phyloP scores from a whole-genome alignment of 2,888 invertebrate species.

The Trissolcus brochymenae region DNA sequence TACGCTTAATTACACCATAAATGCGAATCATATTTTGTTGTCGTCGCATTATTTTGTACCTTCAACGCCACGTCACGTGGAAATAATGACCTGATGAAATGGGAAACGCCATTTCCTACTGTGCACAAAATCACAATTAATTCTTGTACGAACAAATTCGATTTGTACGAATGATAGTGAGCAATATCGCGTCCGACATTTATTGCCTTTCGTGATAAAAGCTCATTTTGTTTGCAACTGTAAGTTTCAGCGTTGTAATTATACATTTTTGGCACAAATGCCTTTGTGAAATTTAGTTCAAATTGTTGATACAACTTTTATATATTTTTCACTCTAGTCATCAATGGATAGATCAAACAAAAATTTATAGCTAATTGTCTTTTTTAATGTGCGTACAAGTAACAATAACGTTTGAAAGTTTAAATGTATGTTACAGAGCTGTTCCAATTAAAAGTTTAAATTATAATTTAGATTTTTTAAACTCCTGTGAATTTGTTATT shows the following conservation, averaged over 20 bases:
- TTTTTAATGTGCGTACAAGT: too few species aligned
- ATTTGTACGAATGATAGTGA: not conserved
- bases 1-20: conserved; percentile 52
- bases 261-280: not conserved
- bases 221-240: conserved; percentile 1
- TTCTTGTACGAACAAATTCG: conserved; percentile 11
- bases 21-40: conserved; percentile 46
- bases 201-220: conserved; percentile 9
- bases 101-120: not conserved
- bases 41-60: conserved; percentile 28
- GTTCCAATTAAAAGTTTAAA: too few species aligned
- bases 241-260: not conserved
- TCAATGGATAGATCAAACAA: too few species aligned
- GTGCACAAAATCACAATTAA: conserved; percentile 8
- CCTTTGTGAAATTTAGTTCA: too few species aligned
- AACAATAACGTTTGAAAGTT: too few species aligned
- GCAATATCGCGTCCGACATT: not conserved
- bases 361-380: too few species aligned
- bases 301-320: too few species aligned
- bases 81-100: conserved; percentile 18
- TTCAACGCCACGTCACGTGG: conserved; percentile 17
- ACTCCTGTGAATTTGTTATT: too few species aligned
- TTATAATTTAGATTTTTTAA: too few species aligned
- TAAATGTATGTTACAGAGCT: too few species aligned
- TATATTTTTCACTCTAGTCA: too few species aligned